phyloP scores from a whole-genome alignment of 2,888 invertebrate genomes.

The Conchocele bisecta region DNA sequence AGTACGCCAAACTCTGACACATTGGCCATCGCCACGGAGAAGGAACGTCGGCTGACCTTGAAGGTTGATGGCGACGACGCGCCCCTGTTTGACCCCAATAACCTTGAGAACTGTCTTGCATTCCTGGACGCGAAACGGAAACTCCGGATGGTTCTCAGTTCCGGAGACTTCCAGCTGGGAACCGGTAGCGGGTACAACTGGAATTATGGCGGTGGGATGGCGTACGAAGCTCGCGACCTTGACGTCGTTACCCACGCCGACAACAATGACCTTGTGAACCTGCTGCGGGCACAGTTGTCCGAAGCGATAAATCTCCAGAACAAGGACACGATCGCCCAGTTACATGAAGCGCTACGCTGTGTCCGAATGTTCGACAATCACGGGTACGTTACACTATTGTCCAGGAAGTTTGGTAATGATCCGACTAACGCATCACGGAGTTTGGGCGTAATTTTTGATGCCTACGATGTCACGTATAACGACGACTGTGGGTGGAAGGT shows the following conservation, averaged over 20 bases:
- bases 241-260: constrained; percentile 54
- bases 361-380: constrained; percentile 88
- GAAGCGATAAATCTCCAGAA: constrained; percentile 92
- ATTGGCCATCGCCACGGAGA: constrained; percentile 77
- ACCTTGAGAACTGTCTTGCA: constrained; percentile 85
- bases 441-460: too few relatives aligned
- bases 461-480: too few relatives aligned
- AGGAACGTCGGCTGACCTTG: constrained; percentile 58
- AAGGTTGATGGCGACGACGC: constrained; percentile 68
- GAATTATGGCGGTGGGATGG: constrained; percentile 33
- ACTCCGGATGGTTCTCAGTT: constrained; percentile 94
- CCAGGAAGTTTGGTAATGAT: too few relatives aligned
- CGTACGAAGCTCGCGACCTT: constrained; percentile 61
- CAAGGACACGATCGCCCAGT: constrained; percentile 89
- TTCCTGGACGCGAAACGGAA: constrained; percentile 92
- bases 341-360: constrained; percentile 92
- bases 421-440: too few relatives aligned
- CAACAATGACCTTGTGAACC: constrained; percentile 77
- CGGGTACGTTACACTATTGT: constrained; percentile 83
- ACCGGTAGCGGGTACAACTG: constrained; percentile 12
- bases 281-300: constrained; percentile 87
- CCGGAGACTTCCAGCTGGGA: constrained; percentile 86
- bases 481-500: too few relatives aligned
- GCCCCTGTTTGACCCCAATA: constrained; percentile 84
- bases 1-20: constrained; percentile 47